Conservation (phyloP, 2,113 vertebrate species). For the Pelvicachromis taeniatus region DNA sequence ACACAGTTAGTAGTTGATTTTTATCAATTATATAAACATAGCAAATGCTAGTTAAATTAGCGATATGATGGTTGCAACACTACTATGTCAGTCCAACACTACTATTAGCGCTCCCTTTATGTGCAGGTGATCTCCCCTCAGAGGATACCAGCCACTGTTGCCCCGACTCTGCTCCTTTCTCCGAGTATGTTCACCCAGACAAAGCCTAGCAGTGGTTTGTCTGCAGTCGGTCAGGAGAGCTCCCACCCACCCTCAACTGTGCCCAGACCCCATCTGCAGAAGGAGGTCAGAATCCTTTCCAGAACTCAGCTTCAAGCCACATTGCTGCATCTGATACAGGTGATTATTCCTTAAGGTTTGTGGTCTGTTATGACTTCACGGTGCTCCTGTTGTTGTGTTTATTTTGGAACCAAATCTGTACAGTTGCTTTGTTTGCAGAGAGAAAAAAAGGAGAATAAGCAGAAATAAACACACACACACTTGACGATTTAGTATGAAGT, state of each 20-base stretch:
- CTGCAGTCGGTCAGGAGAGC: constrained; percentile 31
- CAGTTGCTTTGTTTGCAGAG: not conserved
- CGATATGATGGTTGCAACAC: not conserved
- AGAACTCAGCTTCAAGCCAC: constrained; percentile 86
- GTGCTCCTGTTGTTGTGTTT: not conserved
- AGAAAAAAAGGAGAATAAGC: not conserved
- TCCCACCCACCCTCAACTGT: not conserved
- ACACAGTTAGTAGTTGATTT: not conserved
- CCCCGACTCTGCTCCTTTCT: constrained; percentile 81
- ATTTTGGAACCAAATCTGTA: not conserved
- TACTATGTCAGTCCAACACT: not conserved
- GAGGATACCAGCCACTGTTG: constrained; percentile 71
- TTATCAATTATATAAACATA: not conserved
- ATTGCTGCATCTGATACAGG: constrained; percentile 85
- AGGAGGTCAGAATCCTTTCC: constrained; percentile 63
- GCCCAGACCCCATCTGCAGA: not conserved
- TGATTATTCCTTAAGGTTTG: constrained; percentile 25
- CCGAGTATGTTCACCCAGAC: constrained; percentile 83
- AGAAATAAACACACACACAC: not conserved
- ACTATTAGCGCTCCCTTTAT: not conserved
- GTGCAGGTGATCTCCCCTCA: constrained; percentile 79
- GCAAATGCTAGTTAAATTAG: not conserved
- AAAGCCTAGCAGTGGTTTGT: constrained; percentile 3
- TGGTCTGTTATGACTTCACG: not conserved
- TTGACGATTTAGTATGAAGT: not conserved